phyloP scores from a whole-genome alignment of 2,888 invertebrate species.

The Dyspetes luteomarginatus region DNA sequence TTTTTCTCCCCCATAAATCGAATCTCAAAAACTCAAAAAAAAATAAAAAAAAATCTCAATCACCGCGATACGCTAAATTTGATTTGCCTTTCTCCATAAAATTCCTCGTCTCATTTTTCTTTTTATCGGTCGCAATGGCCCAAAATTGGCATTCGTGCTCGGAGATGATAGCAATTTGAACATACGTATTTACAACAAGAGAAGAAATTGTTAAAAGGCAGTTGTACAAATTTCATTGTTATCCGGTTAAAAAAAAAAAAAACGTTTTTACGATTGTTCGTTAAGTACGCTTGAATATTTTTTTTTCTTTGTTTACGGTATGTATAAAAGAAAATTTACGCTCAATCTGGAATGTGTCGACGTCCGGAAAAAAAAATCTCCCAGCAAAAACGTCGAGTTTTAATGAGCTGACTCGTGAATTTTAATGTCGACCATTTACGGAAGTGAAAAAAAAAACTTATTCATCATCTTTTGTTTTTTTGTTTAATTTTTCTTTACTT shows the following conservation, averaged over 20 bases:
- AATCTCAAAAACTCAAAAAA: constrained; percentile 29
- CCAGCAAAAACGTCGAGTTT: background rate
- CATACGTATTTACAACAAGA: constrained; percentile 50
- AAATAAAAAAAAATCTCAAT: constrained; percentile 57
- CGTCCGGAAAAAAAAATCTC: constrained; percentile 20
- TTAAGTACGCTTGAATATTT: constrained; percentile 44
- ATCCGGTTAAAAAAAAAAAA: background rate
- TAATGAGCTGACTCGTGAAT: too few species aligned
- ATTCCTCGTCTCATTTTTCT: background rate
- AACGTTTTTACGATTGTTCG: background rate
- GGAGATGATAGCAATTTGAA: constrained; percentile 39
- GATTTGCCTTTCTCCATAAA: constrained; percentile 26
- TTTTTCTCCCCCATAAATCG: constrained; percentile 44
- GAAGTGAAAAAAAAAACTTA: background rate
- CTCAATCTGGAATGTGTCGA: constrained; percentile 59
- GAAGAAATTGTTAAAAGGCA: background rate
- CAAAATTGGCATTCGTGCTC: constrained; percentile 45
- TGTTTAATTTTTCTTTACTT: constrained; percentile 8
- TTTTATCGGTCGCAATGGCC: constrained; percentile 19
- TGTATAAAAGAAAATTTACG: constrained; percentile 20
- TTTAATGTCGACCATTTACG: constrained; percentile 22
- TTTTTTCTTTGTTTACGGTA: constrained; percentile 1
- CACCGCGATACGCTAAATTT: constrained; percentile 66
- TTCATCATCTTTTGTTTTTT: background rate
- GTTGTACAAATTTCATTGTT: background rate